These are phyloP conservation scores for Scaptomyza montana DNA, from an alignment of 1,140 invertebrate genomes.

Conservation along the genomic window DNA sequence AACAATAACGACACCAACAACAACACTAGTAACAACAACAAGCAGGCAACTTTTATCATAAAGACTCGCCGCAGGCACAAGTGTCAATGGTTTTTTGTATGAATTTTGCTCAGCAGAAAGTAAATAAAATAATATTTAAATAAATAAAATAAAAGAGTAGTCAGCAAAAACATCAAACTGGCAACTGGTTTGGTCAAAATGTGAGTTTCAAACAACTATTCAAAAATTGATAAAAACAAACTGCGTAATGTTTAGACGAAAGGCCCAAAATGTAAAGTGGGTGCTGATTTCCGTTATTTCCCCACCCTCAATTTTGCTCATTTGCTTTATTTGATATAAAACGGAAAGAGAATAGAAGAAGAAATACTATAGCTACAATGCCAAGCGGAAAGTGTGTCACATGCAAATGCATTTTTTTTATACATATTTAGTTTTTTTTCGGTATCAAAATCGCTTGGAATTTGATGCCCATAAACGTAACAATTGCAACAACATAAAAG, in stretches of 20 bases:
- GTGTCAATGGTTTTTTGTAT: constrained; percentile 76
- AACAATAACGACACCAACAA: constrained; percentile 41
- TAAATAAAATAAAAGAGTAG: constrained; percentile 3
- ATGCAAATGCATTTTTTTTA: constrained; percentile 65
- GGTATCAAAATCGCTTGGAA: constrained; percentile 54
- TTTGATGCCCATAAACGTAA: constrained; percentile 76
- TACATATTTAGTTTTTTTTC: constrained; percentile 24
- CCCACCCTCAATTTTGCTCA: constrained; percentile 13
- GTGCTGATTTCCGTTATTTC: constrained; percentile 66
- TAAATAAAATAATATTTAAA: constrained; percentile 7
- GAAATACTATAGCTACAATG: constrained; percentile 40
- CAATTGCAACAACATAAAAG: no score
- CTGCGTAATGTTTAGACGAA: not conserved
- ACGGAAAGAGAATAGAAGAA: constrained; percentile 34
- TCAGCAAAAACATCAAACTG: constrained; percentile 23
- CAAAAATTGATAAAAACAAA: constrained; percentile 23
- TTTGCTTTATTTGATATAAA: constrained; percentile 72
- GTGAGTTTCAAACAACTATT: constrained; percentile 37
- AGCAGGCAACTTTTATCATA: constrained; percentile 55
- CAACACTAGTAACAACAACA: constrained; percentile 20
- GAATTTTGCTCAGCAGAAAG: constrained; percentile 39
- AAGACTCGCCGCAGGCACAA: constrained; percentile 71
- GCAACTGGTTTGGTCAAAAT: constrained; percentile 36
- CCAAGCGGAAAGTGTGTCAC: constrained; percentile 67
- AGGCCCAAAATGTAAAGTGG: constrained; percentile 31